phyloP scores from a whole-genome alignment of 2,113 vertebrate species.

The Thomomys bottae region DNA sequence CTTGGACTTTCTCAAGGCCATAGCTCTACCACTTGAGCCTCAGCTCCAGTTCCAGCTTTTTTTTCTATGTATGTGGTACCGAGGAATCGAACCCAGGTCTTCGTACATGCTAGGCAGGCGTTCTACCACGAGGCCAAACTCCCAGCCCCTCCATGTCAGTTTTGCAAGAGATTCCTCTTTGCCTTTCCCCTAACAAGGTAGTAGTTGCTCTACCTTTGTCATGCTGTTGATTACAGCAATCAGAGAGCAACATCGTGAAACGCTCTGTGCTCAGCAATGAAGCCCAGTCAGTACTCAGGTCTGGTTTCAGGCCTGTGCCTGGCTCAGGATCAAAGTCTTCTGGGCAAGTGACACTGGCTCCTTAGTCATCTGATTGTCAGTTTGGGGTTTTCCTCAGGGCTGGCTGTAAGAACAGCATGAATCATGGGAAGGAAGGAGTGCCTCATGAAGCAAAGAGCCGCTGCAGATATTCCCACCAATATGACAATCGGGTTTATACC shows the following conservation, averaged over 20 bases:
- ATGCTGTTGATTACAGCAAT: not conserved
- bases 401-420: slow-evolving; percentile 98
- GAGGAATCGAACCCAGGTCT: too few relatives aligned
- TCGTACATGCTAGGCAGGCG: too few relatives aligned
- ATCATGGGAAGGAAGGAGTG: slow-evolving; percentile 94
- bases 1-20: too few relatives aligned
- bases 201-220: not conserved
- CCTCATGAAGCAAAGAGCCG: slow-evolving; percentile 94
- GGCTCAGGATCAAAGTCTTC: not conserved
- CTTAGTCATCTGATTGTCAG: slow-evolving; percentile 24
- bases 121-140: too few relatives aligned
- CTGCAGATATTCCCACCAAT: slow-evolving; percentile 96
- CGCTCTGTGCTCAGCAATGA: not conserved
- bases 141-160: not conserved
- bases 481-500: slow-evolving; percentile 97
- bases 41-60: too few relatives aligned
- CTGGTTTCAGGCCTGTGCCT: not conserved
- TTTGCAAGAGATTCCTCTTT: not conserved
- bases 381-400: slow-evolving; percentile 86
- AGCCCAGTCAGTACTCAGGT: not conserved
- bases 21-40: too few relatives aligned
- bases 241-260: not conserved
- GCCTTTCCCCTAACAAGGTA: not conserved
- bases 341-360: not conserved
- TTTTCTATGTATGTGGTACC: too few relatives aligned